Percentiles rank a stretch among this genome's conserved stretches.
Evolutionary conservation across 2,113 vertebrate genomes (phyloP).

Genomic region (Camelus dromedarius): DNA sequence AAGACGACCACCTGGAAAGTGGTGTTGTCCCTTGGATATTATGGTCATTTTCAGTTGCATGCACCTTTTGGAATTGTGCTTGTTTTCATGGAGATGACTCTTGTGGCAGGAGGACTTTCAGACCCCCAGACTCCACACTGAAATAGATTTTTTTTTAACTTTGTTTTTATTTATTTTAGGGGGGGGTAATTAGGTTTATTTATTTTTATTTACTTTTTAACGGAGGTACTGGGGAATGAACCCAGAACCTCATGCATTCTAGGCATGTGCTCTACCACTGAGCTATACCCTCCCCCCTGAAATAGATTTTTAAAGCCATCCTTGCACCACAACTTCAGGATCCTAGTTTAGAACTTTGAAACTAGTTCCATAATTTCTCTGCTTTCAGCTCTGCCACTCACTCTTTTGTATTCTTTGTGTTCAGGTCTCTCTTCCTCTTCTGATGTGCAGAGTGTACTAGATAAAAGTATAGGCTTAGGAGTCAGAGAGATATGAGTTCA

Average conservation of each 20-base stretch:
- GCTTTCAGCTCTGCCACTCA: neutral
- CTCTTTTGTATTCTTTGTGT: neutral
- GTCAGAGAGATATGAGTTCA: neutral
- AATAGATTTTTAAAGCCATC: neutral
- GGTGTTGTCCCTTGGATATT: neutral
- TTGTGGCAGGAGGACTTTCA: neutral
- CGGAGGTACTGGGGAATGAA: too few species aligned
- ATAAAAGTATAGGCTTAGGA: neutral
- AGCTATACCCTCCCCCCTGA: neutral
- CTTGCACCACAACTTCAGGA: neutral
- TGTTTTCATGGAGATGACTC: neutral
- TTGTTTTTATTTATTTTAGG: too few species aligned
- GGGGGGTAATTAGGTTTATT: too few species aligned
- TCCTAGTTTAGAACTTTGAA: constrained; percentile 19
- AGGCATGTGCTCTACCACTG: too few species aligned
- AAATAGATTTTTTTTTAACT: neutral
- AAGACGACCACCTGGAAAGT: neutral
- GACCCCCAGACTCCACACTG: neutral
- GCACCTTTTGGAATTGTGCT: neutral
- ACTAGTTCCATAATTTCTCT: neutral
- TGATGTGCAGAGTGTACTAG: neutral
- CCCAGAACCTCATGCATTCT: too few species aligned
- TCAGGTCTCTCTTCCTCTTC: neutral
- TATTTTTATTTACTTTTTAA: too few species aligned
- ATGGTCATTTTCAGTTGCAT: neutral